These are phyloP conservation scores for Trissolcus basalis DNA, from an alignment of 1,140 invertebrate species.

Conservation along the genomic window DNA sequence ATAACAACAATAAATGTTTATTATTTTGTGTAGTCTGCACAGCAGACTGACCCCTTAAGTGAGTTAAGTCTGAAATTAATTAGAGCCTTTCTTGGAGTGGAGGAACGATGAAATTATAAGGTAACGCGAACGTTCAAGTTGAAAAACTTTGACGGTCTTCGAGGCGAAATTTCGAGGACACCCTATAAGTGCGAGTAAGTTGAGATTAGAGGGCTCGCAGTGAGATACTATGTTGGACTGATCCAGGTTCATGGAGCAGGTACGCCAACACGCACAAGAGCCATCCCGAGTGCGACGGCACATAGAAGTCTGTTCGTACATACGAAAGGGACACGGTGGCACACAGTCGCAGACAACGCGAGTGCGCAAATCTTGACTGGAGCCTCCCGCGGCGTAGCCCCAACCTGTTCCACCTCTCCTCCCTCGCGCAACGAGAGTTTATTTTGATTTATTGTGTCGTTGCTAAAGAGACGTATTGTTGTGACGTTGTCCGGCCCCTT, in stretches of 20 bases:
- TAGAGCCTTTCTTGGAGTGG: too few relatives aligned
- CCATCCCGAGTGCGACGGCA: constrained; percentile 17
- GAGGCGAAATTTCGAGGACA: constrained; percentile 37
- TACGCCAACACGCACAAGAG: constrained; percentile 48
- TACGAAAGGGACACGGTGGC: constrained; percentile 5
- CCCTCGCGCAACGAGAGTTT: constrained; percentile 58
- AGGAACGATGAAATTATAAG: neutral
- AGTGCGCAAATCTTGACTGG: constrained; percentile 58
- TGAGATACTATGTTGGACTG: constrained; percentile 58
- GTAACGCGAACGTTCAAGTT: neutral
- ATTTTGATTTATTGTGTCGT: constrained; percentile 72
- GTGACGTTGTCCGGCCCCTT: constrained; percentile 65
- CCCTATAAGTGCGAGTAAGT: constrained; percentile 53
- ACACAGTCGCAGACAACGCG: constrained; percentile 29
- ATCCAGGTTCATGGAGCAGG: constrained; percentile 57
- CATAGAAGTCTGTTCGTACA: constrained; percentile 36
- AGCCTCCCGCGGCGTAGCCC: constrained; percentile 66
- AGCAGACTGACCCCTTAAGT: too few relatives aligned
- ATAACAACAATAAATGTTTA: too few relatives aligned
- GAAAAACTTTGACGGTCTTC: neutral
- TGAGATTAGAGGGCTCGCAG: constrained; percentile 58
- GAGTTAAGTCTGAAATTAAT: too few relatives aligned
- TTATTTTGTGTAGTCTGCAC: too few relatives aligned
- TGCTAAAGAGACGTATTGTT: constrained; percentile 73
- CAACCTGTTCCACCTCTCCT: constrained; percentile 69